A percentile compares a stretch with the other conserved stretches of the same genome.
These are phyloP conservation scores for Cotesia vestalis DNA, from an alignment of 1,140 invertebrate species.

Conservation along the genomic window DNA sequence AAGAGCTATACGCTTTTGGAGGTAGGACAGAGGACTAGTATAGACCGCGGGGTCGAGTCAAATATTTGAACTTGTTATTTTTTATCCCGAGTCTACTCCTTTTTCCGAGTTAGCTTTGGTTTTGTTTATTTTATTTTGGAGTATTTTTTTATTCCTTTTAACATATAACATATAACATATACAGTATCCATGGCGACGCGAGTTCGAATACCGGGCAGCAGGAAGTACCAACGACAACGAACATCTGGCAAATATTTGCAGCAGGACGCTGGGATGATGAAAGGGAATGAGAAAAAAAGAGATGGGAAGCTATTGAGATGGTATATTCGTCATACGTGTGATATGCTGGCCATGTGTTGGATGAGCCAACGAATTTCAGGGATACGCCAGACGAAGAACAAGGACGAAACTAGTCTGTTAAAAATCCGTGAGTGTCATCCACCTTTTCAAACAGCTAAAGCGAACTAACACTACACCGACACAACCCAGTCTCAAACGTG, in stretches of 20 bases:
- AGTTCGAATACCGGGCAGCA: constrained; percentile 3
- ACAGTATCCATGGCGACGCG: constrained; percentile 1
- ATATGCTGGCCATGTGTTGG: constrained; percentile 6
- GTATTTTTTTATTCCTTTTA: constrained; percentile 16
- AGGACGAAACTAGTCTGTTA: no score
- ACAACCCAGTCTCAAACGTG: no score
- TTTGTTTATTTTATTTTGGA: constrained; percentile 13
- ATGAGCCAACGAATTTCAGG: background rate
- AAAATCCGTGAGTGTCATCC: no score
- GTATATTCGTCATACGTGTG: no score
- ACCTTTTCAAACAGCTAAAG: no score
- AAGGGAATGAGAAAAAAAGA: constrained; percentile 30
- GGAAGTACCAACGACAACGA: constrained; percentile 30
- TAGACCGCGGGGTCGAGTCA: background rate
- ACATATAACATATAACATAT: background rate
- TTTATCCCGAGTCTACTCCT: background rate
- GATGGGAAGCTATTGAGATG: no score
- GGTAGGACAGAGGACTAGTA: no score
- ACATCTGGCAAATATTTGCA: constrained; percentile 45
- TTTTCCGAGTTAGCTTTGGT: background rate
- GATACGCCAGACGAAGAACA: no score
- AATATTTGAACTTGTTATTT: constrained; percentile 13
- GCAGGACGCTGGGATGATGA: constrained; percentile 5
- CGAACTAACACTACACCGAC: no score
- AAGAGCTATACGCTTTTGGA: background rate